Percentiles rank a stretch among this genome's conserved stretches.
phyloP scores from a whole-genome alignment of 92 coral and sea anemone species.

The Bergia sp. region DNA sequence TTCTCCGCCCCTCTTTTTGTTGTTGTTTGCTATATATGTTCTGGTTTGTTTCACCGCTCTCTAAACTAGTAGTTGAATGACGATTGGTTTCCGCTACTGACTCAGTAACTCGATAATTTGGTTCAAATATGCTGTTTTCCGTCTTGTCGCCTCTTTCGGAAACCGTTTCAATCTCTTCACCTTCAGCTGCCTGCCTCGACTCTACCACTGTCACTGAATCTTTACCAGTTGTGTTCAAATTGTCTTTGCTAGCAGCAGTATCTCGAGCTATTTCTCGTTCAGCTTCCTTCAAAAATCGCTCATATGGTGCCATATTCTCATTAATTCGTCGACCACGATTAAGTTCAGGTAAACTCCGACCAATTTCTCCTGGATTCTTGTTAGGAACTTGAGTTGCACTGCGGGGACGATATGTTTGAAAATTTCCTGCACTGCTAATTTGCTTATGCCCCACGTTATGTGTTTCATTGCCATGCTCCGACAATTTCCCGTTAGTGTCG shows the following conservation, averaged over 20 bases:
- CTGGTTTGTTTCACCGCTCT: background rate
- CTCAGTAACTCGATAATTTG: background rate
- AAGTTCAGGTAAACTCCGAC: conserved; percentile 11
- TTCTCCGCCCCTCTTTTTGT: background rate
- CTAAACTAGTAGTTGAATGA: background rate
- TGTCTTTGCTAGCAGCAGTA: background rate
- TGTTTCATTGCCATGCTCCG: background rate
- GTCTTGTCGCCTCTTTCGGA: background rate
- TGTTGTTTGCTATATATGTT: background rate
- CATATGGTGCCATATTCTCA: conserved; percentile 40
- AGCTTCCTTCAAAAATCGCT: conserved; percentile 29
- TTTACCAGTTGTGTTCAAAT: background rate
- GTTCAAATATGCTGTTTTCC: background rate
- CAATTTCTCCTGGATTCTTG: background rate
- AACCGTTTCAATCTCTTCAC: background rate
- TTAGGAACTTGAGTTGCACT: background rate
- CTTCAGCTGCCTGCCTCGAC: background rate
- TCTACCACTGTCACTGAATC: background rate
- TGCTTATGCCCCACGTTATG: background rate
- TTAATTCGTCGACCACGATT: conserved; percentile 36
- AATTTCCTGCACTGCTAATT: background rate
- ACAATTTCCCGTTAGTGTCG: background rate
- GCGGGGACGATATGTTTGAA: background rate
- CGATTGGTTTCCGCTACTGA: background rate
- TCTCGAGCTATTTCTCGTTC: conserved; percentile 36